Conservation (phyloP, 2,113 vertebrate genomes). For the Pterophyllum scalare region DNA sequence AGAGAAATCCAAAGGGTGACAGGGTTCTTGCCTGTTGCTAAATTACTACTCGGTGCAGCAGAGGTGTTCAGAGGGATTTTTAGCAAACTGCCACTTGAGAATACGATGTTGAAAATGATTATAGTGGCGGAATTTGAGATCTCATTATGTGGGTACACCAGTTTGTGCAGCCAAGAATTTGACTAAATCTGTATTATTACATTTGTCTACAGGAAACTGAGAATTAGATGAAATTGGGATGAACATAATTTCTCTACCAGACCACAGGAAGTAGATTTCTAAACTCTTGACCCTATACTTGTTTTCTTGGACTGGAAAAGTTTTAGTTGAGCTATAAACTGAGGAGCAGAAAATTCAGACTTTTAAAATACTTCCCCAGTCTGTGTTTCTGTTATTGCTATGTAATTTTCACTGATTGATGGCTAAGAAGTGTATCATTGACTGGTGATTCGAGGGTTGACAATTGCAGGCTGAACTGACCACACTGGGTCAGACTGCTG, state of each 20-base stretch:
- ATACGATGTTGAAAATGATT: neutral
- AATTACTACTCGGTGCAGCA: neutral
- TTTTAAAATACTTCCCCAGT: constrained; percentile 20
- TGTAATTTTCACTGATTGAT: constrained; percentile 58
- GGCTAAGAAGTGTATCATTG: constrained; percentile 47
- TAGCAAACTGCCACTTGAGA: neutral
- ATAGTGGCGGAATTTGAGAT: neutral
- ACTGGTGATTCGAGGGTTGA: constrained; percentile 49
- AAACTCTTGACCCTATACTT: neutral
- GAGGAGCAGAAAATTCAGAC: neutral
- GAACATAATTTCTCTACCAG: neutral
- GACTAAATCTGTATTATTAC: neutral
- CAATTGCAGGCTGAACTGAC: constrained; percentile 43
- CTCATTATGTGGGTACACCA: neutral
- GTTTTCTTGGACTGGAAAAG: constrained; percentile 18
- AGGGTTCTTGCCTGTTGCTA: neutral
- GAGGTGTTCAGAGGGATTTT: neutral
- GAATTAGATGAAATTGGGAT: constrained; percentile 10
- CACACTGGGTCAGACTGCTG: neutral
- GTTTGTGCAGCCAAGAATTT: neutral
- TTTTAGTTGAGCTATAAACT: neutral
- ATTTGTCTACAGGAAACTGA: neutral
- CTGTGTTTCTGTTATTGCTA: constrained; percentile 28
- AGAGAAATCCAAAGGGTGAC: neutral
- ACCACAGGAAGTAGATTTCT: neutral